Percentiles rank a stretch among this genome's conserved stretches.
Evolutionary conservation across 1,140 invertebrate species (phyloP).

Genomic region (Akabosia matsudoensis): DNA sequence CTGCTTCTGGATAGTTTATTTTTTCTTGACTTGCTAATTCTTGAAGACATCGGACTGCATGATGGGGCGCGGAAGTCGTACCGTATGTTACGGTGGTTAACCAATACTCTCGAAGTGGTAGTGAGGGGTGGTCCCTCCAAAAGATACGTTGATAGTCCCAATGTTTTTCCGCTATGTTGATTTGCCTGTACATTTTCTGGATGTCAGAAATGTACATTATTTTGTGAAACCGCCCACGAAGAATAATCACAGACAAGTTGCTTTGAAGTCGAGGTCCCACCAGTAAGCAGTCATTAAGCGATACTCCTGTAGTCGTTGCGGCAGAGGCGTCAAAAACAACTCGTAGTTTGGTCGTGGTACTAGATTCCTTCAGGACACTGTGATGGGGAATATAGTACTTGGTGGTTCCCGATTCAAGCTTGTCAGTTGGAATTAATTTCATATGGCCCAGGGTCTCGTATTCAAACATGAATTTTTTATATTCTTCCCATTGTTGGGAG

Average conservation of each 20-base stretch:
- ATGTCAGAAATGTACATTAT: conserved; percentile 43
- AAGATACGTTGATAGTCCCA: conserved; percentile 35
- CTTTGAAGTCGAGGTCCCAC: not conserved
- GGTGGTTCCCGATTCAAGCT: not conserved
- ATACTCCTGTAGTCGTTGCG: conserved; percentile 39
- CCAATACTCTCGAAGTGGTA: conserved; percentile 9
- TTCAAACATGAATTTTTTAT: not conserved
- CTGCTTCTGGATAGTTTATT: conserved; percentile 30
- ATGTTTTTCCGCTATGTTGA: conserved; percentile 38
- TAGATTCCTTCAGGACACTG: no score
- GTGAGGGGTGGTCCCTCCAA: not conserved
- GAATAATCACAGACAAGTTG: conserved; percentile 31
- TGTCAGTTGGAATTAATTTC: no score
- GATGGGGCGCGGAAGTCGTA: conserved; percentile 48
- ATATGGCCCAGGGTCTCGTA: not conserved
- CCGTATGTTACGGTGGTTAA: conserved; percentile 45
- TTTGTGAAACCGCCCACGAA: conserved; percentile 33
- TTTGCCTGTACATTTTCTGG: conserved; percentile 30
- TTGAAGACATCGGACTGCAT: conserved; percentile 48
- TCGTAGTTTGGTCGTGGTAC: no score
- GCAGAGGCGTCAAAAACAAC: no score
- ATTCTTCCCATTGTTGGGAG: no score
- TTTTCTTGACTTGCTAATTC: conserved; percentile 29
- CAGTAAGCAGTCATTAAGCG: conserved; percentile 49
- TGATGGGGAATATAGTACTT: conserved; percentile 54